Evolutionary conservation across 1,140 invertebrate genomes (phyloP), one percentile per base, ranked within the genome.

Genomic region (Drosophila triauraria): DNA sequence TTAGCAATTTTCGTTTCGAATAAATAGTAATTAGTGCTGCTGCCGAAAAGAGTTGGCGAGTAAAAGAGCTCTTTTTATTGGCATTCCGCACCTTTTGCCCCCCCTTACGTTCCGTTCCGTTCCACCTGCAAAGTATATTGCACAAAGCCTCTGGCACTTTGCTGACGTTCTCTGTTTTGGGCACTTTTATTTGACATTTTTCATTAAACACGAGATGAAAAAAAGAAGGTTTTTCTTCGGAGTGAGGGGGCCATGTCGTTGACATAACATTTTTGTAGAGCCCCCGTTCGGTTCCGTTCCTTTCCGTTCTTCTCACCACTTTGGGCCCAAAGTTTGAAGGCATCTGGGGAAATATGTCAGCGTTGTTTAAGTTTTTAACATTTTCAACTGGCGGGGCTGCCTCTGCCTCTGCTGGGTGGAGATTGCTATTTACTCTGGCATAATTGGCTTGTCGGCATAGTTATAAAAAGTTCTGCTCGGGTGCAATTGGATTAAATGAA

Each of bases 171-270:
- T 88, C 81, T 88, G 80, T 88, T 84, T 88, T 88, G 80, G 78
- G 85, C 84, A 88, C 84, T 88, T 88, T 88, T 88, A 88, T 88
- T 88, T 88, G 84, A 88, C 85, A 90, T 88, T 90, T 88, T 88
- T 90, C 84, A 88, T 90, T 90, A 90, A 84, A 88, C 85, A 84
- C 77, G 74, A 88, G 78, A 78, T 81, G 83, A 71, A 87, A 87
- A 81, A 81, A 10, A 35, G 8, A 84, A 84, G 85, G 80, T 69
- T 88, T 83, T 67, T 50, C 60, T 75, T 70, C 50, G 59, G 2
- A 12, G n/a, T 2, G 30, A 17, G 30, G 27, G 27, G 42, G 27
- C 54, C 6, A 15, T 74, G 68, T 43, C 68, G 82, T 86, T 83
- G 83, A 88, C 83, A 86, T 86, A 86, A 80, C 84, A 86, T 86